A percentile compares a stretch with the other conserved stretches of the same genome.
These are phyloP conservation scores for Buphagus erythrorhynchus DNA, from an alignment of 2,797 vertebrate genomes.

Conservation along the genomic window DNA sequence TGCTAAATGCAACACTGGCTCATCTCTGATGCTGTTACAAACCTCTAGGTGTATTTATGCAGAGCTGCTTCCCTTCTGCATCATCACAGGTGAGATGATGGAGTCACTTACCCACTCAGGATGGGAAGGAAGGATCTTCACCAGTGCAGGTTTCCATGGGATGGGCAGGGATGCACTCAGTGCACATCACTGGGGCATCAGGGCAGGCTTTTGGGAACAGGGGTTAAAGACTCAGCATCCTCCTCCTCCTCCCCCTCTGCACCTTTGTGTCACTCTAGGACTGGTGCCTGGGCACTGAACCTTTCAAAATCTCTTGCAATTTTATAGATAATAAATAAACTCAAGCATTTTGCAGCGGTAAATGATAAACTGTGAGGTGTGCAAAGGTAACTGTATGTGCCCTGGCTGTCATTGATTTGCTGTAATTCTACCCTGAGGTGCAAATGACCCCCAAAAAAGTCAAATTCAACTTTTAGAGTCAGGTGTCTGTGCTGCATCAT, in stretches of 20 bases:
- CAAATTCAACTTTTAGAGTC: not conserved
- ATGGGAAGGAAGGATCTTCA: not conserved
- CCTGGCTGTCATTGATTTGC: not conserved
- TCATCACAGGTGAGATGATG: rapidly evolving
- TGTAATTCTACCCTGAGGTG: not conserved
- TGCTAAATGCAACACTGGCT: not conserved
- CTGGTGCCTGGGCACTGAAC: not conserved
- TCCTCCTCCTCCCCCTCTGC: not conserved
- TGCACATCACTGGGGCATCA: not conserved
- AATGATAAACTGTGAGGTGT: not conserved
- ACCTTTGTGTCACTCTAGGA: rapidly evolving
- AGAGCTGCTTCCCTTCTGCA: not conserved
- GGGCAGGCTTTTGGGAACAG: not conserved
- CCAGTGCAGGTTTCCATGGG: not conserved
- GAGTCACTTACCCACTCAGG: rapidly evolving
- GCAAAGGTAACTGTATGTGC: not conserved
- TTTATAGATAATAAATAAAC: not conserved
- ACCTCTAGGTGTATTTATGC: not conserved
- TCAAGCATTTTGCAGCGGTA: rapidly evolving
- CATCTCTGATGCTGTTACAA: not conserved
- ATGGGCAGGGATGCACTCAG: not conserved
- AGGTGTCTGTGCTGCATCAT: not conserved
- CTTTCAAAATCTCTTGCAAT: not conserved
- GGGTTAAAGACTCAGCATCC: rapidly evolving
- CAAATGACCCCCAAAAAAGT: not conserved